Percentiles rank a stretch among this genome's conserved stretches.
These are phyloP conservation scores for Endotricha flammealis DNA, from an alignment of 2,888 invertebrate genomes.

Conservation along the genomic window DNA sequence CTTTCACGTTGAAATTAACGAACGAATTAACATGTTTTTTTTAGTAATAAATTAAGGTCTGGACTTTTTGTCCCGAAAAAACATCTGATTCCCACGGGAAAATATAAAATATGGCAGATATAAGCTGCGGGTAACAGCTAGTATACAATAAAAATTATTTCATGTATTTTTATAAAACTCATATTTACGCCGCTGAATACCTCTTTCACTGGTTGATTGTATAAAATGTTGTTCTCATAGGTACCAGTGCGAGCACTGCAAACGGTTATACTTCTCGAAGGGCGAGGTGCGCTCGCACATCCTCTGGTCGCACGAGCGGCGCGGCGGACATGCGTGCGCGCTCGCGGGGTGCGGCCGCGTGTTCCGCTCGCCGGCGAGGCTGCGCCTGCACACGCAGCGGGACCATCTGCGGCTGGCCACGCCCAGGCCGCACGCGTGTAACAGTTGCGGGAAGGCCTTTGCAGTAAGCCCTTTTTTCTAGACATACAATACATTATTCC, in stretches of 20 bases:
- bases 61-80: too few species aligned
- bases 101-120: too few species aligned
- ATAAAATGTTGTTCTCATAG: conserved; percentile 17
- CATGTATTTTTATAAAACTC: too few species aligned
- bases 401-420: conserved; percentile 22
- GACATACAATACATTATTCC: too few species aligned
- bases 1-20: too few species aligned
- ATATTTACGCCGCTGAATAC: too few species aligned
- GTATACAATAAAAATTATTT: too few species aligned
- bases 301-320: conserved; percentile 38
- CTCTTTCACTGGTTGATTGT: too few species aligned
- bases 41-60: too few species aligned
- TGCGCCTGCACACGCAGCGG: conserved; percentile 28
- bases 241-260: conserved; percentile 45
- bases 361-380: conserved; percentile 39
- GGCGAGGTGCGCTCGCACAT: conserved; percentile 48
- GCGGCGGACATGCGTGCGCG: conserved; percentile 32
- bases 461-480: conserved; percentile 28
- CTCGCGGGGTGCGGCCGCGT: conserved; percentile 31
- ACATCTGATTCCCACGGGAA: too few species aligned
- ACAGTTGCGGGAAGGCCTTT: conserved; percentile 36
- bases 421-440: conserved; percentile 29
- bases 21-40: too few species aligned
- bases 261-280: conserved; percentile 39
- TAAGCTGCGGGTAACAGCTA: too few species aligned